Conservation (phyloP, 1,140 invertebrate genomes). For the Drosophila oshimai region DNA sequence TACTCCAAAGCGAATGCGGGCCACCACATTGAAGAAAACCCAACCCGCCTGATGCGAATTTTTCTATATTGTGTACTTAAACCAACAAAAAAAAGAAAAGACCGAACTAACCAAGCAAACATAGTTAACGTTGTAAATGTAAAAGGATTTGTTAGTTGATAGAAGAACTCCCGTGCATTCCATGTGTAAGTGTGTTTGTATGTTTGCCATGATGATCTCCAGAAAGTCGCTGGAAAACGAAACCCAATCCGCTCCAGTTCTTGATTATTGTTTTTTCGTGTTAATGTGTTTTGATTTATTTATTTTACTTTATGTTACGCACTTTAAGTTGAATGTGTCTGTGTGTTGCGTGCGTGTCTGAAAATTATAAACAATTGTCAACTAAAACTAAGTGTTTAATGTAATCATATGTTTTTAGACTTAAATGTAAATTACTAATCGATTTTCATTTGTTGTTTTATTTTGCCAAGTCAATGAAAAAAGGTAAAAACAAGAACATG, state of each 20-base stretch:
- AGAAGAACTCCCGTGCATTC: slow-evolving; percentile 31
- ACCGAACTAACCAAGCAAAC: slow-evolving; percentile 45
- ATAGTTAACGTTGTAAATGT: slow-evolving; percentile 38
- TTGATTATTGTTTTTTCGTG: slow-evolving; percentile 40
- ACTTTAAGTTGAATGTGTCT: slow-evolving; percentile 40
- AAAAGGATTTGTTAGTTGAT: slow-evolving; percentile 44
- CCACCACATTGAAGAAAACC: slow-evolving; percentile 11
- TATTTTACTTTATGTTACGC: slow-evolving; percentile 59
- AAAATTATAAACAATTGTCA: slow-evolving; percentile 64
- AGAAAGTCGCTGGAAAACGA: background rate
- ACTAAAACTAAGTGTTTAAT: slow-evolving; percentile 63
- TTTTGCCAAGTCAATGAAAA: slow-evolving; percentile 50
- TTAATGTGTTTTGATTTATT: slow-evolving; percentile 73
- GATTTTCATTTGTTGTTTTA: slow-evolving; percentile 33
- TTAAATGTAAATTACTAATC: slow-evolving; percentile 72
- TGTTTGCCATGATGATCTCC: slow-evolving; percentile 60
- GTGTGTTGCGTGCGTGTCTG: slow-evolving; percentile 32
- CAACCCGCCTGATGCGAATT: slow-evolving; percentile 44
- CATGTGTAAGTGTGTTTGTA: slow-evolving; percentile 16
- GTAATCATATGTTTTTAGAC: slow-evolving; percentile 43
- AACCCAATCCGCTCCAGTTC: slow-evolving; percentile 40
- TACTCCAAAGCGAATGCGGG: slow-evolving; percentile 28
- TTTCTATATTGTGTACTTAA: slow-evolving; percentile 49
- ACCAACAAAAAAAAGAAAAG: slow-evolving; percentile 2
- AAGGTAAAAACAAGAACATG: slow-evolving; percentile 39